Base-by-base conservation (phyloP, 2,888 invertebrate genomes). In the Lithophane socia region DNA sequence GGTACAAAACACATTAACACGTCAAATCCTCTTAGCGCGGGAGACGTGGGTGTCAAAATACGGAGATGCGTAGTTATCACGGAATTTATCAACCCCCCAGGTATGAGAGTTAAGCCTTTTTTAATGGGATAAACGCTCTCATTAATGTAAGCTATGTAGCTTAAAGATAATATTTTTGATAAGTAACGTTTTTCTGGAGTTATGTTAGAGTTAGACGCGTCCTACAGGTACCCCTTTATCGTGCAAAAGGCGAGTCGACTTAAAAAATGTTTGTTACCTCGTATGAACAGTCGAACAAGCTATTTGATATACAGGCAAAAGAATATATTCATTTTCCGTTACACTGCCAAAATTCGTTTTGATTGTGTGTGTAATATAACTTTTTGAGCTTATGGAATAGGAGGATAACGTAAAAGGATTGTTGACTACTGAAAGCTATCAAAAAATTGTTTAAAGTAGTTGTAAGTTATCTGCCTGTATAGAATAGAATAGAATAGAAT, bases 21-120 rank as follows among this genome's bases (percentile, higher is more conserved):
- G 54, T 37, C 54, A 18, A 69, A 85, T 82, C 78, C 78, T 72
- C 65, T 77, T 74, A 85, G 21, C 5, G 3, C 13, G 21, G n/a
- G 21, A 21, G n/a, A 52, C 54, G 77, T 64, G 42, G 83, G 69
- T 66, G 68, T 49, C 54, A 69, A 71, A 80, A 68, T 61, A 66
- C 47, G 56, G 24, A 21, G 54, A 13, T 58, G 42, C 9, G 61
- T 47, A 52, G 54, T 82, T 68, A 84, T 71, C 65, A 47, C 4
- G 44, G 54, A 69, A 85, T 83, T 72, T 77, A 69, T 65, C 56
- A 69, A 69, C 56, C 12, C 47, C 2, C 5, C 52, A 60, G 60
- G 13, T 21, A 44, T 61, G 61, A 56, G 60, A 37, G 58, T 61
- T 56, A 42, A 56, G 21, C 54, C 66, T 65, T 74, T 29, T 66